Conservation (phyloP, 2,113 vertebrate genomes). For the Macquaria australasica region DNA sequence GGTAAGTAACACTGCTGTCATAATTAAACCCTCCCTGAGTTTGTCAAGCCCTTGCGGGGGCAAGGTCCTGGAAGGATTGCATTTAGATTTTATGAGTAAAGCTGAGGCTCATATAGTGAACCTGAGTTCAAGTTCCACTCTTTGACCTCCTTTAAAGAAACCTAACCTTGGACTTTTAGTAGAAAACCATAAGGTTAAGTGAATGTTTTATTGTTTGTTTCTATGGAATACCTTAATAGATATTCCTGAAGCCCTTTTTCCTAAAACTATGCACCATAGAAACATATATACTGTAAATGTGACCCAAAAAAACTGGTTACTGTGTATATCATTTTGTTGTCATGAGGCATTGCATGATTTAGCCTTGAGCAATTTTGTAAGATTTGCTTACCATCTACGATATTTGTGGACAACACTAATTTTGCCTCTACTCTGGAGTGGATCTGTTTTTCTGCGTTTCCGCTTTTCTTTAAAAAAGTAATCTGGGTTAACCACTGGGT, state of each 20-base stretch:
- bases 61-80: constrained; percentile 31
- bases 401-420: not conserved
- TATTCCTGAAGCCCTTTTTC: constrained; percentile 22
- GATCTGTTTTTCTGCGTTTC: not conserved
- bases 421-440: not conserved
- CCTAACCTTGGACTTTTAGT: constrained; percentile 29
- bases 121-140: constrained; percentile 32
- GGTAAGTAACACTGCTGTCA: constrained; percentile 44
- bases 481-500: constrained; percentile 41
- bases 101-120: constrained; percentile 35
- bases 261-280: not conserved
- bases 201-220: constrained; percentile 46
- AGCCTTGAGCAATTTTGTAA: not conserved
- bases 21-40: constrained; percentile 30
- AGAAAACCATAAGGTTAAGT: constrained; percentile 38
- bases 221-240: constrained; percentile 17
- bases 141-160: constrained; percentile 62
- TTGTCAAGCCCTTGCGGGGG: constrained; percentile 21
- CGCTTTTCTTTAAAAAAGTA: not conserved
- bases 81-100: constrained; percentile 45
- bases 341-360: not conserved
- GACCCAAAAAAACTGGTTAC: not conserved
- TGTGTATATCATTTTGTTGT: constrained; percentile 24
- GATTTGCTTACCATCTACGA: constrained; percentile 14
- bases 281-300: not conserved